Percentiles rank a stretch among this genome's conserved stretches.
These are phyloP conservation scores for Melipona quadrifasciata DNA, from an alignment of 1,140 invertebrate species.

Conservation along the genomic window DNA sequence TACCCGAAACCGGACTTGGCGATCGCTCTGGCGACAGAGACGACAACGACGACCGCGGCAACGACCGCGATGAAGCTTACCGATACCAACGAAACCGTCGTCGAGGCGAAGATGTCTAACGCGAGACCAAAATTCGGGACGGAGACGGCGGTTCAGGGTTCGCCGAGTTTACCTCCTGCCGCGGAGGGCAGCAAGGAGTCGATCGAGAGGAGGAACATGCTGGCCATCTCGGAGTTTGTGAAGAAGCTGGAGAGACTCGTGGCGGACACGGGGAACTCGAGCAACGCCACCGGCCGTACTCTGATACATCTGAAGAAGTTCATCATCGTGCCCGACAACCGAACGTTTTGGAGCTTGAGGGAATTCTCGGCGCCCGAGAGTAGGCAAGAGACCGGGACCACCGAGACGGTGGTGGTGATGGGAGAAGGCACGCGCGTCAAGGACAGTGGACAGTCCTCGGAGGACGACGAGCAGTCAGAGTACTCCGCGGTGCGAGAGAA, in stretches of 20 bases:
- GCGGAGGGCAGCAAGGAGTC: background rate
- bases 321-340: conserved; percentile 39
- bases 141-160: background rate
- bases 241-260: conserved; percentile 44
- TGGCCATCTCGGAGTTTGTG: conserved; percentile 46
- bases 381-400: background rate
- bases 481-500: background rate
- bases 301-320: conserved; percentile 49
- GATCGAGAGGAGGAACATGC: conserved; percentile 48
- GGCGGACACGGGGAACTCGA: conserved; percentile 25
- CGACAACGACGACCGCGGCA: background rate
- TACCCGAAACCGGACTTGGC: background rate
- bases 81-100: background rate
- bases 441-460: too few relatives aligned
- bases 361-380: background rate
- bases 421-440: background rate
- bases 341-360: conserved; percentile 21
- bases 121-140: background rate
- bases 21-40: background rate
- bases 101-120: background rate
- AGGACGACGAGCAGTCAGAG: background rate
- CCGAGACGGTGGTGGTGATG: background rate
- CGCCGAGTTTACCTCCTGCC: background rate
- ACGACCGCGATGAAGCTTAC: background rate
- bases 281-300: background rate